Conservation (phyloP, 2,888 invertebrate genomes). For the Callyntrura sp. region DNA sequence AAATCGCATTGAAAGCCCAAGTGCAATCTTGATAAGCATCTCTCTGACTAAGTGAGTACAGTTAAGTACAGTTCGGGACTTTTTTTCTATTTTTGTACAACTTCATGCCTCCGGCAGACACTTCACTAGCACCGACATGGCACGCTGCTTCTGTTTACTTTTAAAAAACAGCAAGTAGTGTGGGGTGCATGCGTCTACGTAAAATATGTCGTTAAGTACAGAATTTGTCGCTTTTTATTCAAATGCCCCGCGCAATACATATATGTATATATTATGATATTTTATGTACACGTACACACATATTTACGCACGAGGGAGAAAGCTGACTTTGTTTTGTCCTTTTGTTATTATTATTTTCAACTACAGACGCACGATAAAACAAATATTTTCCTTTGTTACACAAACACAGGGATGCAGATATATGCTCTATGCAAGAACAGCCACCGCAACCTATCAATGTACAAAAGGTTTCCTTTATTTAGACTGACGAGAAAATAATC, state of each 20-base stretch:
- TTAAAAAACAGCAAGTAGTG: neutral
- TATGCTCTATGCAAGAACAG: neutral
- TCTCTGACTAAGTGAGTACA: constrained; percentile 32
- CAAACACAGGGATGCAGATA: constrained; percentile 1
- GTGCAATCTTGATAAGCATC: constrained; percentile 30
- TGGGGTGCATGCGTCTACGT: neutral
- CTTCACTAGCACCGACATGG: neutral
- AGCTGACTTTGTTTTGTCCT: constrained; percentile 21
- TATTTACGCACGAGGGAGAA: constrained; percentile 20
- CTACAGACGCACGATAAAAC: neutral
- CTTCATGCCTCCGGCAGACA: neutral
- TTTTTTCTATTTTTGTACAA: constrained; percentile 17
- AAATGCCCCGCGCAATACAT: neutral
- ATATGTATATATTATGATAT: neutral
- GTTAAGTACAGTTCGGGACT: constrained; percentile 7
- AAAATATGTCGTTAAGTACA: neutral
- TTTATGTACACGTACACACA: neutral
- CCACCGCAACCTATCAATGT: neutral
- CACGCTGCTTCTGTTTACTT: constrained; percentile 38
- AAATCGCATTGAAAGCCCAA: neutral
- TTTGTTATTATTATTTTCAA: constrained; percentile 22
- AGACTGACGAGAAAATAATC: neutral
- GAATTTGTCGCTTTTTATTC: neutral
- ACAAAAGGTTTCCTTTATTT: neutral
- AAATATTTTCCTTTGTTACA: constrained; percentile 53